phyloP scores from a whole-genome alignment of 2,113 vertebrate genomes.

The Cynoglossus semilaevis region DNA sequence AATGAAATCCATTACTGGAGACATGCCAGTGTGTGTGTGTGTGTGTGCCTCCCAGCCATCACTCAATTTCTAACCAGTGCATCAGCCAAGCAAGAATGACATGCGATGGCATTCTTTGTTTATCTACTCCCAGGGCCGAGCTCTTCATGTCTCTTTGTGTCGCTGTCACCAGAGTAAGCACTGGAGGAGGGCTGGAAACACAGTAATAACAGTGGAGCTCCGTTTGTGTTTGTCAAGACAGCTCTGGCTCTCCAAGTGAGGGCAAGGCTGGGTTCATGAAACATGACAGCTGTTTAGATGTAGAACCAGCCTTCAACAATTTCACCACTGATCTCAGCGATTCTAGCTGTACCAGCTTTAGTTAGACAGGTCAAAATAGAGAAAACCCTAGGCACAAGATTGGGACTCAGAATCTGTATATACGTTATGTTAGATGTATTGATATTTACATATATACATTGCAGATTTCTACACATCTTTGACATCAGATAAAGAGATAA shows the following conservation, averaged over 20 bases:
- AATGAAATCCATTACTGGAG: conserved; percentile 65
- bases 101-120: conserved; percentile 64
- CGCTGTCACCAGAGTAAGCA: conserved; percentile 50
- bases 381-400: neutral
- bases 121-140: conserved; percentile 62
- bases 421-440: too few relatives aligned
- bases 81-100: conserved; percentile 64
- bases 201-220: conserved; percentile 38
- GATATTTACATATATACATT: too few relatives aligned
- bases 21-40: conserved; percentile 22
- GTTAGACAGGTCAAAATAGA: neutral
- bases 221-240: conserved; percentile 54
- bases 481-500: too few relatives aligned
- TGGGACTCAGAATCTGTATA: too few relatives aligned
- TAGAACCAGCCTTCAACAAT: conserved; percentile 31
- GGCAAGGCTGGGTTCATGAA: conserved; percentile 46
- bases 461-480: too few relatives aligned
- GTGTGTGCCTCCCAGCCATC: conserved; percentile 34
- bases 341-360: neutral
- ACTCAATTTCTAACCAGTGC: conserved; percentile 45
- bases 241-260: conserved; percentile 39
- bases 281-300: conserved; percentile 61
- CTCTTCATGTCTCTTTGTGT: conserved; percentile 66
- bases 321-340: conserved; percentile 11
- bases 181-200: conserved; percentile 37